phyloP scores from a whole-genome alignment of 2,113 vertebrate species.

The Oenanthe oenanthe region DNA sequence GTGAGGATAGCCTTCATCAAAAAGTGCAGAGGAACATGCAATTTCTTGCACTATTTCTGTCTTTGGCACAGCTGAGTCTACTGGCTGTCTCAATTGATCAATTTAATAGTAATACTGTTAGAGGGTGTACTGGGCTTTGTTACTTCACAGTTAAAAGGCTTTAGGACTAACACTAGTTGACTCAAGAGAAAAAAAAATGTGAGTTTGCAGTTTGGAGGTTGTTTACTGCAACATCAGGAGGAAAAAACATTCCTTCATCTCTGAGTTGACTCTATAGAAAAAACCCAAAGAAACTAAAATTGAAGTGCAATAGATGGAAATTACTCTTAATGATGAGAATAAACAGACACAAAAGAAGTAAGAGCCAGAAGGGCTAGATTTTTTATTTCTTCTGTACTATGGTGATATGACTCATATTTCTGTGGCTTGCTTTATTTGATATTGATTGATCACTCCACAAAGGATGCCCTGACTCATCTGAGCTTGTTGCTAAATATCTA shows the following conservation, averaged over 20 bases:
- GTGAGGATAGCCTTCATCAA: not conserved
- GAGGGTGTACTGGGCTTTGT: not conserved
- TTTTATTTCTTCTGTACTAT: not conserved
- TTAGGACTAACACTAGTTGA: not conserved
- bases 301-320: not conserved
- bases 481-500: not conserved
- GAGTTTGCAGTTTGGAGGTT: not conserved
- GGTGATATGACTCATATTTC: not conserved
- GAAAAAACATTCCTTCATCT: not conserved
- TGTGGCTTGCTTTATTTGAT: not conserved
- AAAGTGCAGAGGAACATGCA: not conserved
- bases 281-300: not conserved
- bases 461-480: not conserved
- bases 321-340: not conserved
- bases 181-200: not conserved
- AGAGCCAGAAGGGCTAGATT: not conserved
- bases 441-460: not conserved
- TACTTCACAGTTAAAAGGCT: not conserved
- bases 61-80: not conserved
- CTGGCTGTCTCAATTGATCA: not conserved
- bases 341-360: not conserved
- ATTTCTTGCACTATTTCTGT: not conserved
- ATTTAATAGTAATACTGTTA: not conserved
- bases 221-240: not conserved
- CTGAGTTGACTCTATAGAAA: not conserved